Evolutionary conservation across 2,797 vertebrate genomes (phyloP).

Genomic region (Rhinogobio ventralis): DNA sequence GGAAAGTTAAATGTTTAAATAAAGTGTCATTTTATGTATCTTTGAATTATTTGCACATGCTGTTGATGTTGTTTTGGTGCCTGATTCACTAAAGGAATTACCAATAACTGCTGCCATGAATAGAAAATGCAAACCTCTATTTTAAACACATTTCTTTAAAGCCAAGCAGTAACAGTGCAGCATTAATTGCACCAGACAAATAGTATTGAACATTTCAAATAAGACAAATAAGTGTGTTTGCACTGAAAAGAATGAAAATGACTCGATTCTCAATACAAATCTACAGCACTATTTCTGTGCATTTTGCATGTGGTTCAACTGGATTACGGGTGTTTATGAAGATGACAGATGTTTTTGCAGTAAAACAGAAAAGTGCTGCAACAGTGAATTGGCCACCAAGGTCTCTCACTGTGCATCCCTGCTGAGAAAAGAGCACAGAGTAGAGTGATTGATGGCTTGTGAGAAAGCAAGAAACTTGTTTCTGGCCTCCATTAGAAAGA

Average conservation of each 20-base stretch:
- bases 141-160: neutral
- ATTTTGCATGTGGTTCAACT: neutral
- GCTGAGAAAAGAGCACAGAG: slow-evolving; percentile 26
- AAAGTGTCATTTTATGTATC: neutral
- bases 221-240: neutral
- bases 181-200: neutral
- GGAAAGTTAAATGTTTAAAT: neutral
- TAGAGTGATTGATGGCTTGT: slow-evolving; percentile 28
- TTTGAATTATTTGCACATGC: neutral
- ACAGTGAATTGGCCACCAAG: neutral
- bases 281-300: neutral
- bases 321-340: neutral
- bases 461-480: slow-evolving; percentile 35
- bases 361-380: neutral
- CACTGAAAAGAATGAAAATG: neutral
- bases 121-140: neutral
- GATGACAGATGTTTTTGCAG: slow-evolving; percentile 12
- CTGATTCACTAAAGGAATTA: neutral
- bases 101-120: neutral
- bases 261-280: neutral
- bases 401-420: slow-evolving; percentile 18
- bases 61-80: neutral
- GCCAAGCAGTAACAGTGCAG: neutral
- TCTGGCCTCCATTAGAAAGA: slow-evolving; percentile 24
- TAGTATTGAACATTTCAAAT: neutral